These are phyloP conservation scores for Barbus barbus DNA, from an alignment of 2,113 vertebrate species.

Conservation along the genomic window DNA sequence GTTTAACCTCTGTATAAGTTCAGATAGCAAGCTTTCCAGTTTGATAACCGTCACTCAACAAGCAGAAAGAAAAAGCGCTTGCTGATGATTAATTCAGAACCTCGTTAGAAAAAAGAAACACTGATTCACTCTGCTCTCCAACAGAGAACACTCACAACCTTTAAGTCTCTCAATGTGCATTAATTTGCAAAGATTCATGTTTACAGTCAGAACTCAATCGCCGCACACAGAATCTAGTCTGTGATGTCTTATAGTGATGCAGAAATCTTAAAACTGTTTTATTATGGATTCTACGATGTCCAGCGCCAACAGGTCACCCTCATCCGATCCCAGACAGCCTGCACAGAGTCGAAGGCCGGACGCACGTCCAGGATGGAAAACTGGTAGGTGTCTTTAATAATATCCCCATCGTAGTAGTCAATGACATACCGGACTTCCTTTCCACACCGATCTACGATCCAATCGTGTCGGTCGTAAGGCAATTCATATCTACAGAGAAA, in stretches of 20 bases:
- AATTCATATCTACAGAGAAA: constrained; percentile 84
- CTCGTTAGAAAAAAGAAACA: neutral
- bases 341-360: constrained; percentile 88
- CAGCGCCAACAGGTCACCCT: constrained; percentile 97
- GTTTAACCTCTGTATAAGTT: neutral
- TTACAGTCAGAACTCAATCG: neutral
- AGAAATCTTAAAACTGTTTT: neutral
- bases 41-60: neutral
- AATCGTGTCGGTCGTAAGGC: constrained; percentile 93
- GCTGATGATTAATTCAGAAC: neutral
- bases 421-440: constrained; percentile 92
- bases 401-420: constrained; percentile 92
- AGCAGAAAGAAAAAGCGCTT: neutral
- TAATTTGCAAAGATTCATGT: neutral
- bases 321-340: constrained; percentile 91
- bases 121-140: neutral
- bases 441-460: constrained; percentile 91
- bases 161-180: neutral
- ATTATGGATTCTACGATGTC: constrained; percentile 78
- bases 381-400: constrained; percentile 79
- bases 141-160: neutral
- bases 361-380: constrained; percentile 94
- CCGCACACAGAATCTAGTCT: too few relatives aligned
- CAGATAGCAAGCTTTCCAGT: neutral
- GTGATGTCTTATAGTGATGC: neutral